Conservation (phyloP, 1,140 invertebrate species). For the Heliconius nattereri region DNA sequence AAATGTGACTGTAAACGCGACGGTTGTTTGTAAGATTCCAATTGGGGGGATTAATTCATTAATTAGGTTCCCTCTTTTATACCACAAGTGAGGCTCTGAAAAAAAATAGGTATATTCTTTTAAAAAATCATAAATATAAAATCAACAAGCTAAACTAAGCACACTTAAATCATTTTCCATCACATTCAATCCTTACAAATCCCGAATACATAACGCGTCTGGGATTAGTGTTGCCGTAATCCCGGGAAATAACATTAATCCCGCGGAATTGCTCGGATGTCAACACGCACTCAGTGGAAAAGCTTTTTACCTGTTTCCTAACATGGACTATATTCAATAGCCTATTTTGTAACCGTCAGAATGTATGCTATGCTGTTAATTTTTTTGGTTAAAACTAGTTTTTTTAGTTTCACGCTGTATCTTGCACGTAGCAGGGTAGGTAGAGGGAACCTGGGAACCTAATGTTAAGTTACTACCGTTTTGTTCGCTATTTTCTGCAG, state of each 20-base stretch:
- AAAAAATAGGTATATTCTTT: too few relatives aligned
- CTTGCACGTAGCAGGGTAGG: too few relatives aligned
- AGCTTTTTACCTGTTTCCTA: not conserved
- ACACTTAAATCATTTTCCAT: constrained; percentile 14
- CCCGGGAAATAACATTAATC: constrained; percentile 19
- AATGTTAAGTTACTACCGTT: too few relatives aligned
- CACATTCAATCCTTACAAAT: not conserved
- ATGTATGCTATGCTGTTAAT: too few relatives aligned
- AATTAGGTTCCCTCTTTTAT: too few relatives aligned
- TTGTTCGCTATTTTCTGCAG: too few relatives aligned
- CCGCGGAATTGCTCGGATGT: constrained; percentile 8
- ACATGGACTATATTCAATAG: not conserved
- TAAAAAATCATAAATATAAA: not conserved
- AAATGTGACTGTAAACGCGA: too few relatives aligned
- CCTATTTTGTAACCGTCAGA: not conserved
- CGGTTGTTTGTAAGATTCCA: too few relatives aligned
- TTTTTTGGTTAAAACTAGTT: not conserved
- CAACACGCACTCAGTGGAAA: constrained; percentile 23
- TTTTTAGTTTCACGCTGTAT: too few relatives aligned
- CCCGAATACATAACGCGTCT: not conserved
- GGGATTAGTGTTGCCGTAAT: constrained; percentile 14
- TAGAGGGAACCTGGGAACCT: too few relatives aligned
- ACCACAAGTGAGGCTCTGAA: too few relatives aligned
- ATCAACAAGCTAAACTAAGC: not conserved
- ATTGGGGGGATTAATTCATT: too few relatives aligned